Conservation (phyloP, 2,113 vertebrate species). For the Oreocharis arfaki region DNA sequence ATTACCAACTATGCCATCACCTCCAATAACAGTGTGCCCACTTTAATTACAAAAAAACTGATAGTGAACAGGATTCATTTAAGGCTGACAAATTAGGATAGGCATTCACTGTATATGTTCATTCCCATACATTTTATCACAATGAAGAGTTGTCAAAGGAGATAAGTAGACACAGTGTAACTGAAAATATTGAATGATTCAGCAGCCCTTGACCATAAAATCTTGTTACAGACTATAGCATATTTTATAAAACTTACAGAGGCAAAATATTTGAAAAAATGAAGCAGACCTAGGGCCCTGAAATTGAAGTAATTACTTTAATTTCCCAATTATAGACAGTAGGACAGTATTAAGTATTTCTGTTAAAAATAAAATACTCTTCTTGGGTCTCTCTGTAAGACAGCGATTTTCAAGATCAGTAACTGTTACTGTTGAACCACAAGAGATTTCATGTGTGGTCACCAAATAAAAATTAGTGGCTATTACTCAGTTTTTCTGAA, state of each 20-base stretch:
- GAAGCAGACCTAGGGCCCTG: background rate
- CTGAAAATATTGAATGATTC: background rate
- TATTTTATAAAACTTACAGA: background rate
- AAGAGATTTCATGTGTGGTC: background rate
- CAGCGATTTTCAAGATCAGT: background rate
- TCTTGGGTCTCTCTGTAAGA: background rate
- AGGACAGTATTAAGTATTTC: background rate
- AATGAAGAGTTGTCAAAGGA: background rate
- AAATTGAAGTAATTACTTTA: background rate
- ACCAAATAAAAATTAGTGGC: background rate
- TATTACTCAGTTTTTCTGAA: background rate
- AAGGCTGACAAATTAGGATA: background rate
- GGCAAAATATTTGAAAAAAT: background rate
- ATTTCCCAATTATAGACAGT: background rate
- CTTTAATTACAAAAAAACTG: slow-evolving; percentile 29
- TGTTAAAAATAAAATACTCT: background rate
- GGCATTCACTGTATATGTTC: background rate
- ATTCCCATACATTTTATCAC: background rate
- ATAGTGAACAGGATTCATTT: background rate
- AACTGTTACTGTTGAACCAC: background rate
- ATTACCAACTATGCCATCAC: slow-evolving; percentile 15
- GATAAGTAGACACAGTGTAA: background rate
- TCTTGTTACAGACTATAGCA: background rate
- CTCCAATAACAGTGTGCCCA: slow-evolving; percentile 1
- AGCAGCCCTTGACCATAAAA: background rate